phyloP scores from a whole-genome alignment of 1,140 invertebrate genomes.

The Dreissena polymorpha region DNA sequence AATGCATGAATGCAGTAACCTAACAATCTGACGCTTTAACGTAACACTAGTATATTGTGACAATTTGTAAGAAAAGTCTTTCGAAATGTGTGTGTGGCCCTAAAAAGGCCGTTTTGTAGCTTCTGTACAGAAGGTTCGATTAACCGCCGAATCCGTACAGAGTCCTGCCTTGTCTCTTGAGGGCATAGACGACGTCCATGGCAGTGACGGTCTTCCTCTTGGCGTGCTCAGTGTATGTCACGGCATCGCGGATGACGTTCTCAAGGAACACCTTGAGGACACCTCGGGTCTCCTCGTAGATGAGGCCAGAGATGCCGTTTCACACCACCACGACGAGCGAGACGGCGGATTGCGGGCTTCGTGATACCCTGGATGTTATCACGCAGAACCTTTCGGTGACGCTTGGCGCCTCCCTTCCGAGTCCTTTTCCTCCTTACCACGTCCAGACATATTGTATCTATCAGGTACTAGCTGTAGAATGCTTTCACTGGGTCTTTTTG shows the following conservation, averaged over 20 bases:
- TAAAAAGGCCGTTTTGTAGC: conserved; percentile 59
- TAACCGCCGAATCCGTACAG: conserved; percentile 84
- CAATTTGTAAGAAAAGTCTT: conserved; percentile 80
- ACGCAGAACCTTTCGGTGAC: conserved; percentile 79
- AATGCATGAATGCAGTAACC: not conserved
- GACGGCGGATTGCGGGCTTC: conserved; percentile 84
- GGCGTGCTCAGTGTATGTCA: conserved; percentile 92
- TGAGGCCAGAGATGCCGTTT: conserved; percentile 88
- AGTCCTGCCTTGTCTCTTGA: conserved; percentile 89
- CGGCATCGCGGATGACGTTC: conserved; percentile 90
- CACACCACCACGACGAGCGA: conserved; percentile 88
- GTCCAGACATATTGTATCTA: conserved; percentile 69
- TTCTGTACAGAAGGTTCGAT: conserved; percentile 38
- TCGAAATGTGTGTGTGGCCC: conserved; percentile 54
- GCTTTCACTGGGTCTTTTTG: not conserved
- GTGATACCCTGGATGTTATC: conserved; percentile 90
- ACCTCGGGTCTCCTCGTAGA: conserved; percentile 82
- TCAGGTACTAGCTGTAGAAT: not conserved
- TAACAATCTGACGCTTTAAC: not conserved
- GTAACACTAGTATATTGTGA: conserved; percentile 82
- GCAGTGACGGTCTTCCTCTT: conserved; percentile 91
- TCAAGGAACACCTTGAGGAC: conserved; percentile 88
- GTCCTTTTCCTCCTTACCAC: conserved; percentile 76
- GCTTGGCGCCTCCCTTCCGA: conserved; percentile 76
- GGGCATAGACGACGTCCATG: conserved; percentile 93